These are phyloP conservation scores for Drosophila tropicalis DNA, from an alignment of 1,140 invertebrate genomes.

Conservation along the genomic window DNA sequence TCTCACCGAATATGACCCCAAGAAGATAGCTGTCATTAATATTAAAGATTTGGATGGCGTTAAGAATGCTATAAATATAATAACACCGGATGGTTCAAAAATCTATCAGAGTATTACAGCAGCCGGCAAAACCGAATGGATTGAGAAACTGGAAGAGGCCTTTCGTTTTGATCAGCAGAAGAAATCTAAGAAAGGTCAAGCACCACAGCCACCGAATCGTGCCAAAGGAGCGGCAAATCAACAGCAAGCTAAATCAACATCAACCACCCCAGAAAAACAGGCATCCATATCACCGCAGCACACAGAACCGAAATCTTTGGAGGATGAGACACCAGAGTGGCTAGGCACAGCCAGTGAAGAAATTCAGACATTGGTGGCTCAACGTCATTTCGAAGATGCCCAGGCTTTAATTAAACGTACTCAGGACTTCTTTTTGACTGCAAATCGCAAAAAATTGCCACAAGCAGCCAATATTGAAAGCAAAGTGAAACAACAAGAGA, in stretches of 20 bases:
- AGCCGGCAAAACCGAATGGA: constrained; percentile 96
- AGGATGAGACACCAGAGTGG: constrained; percentile 92
- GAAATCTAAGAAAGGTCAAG: constrained; percentile 75
- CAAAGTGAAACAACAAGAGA: constrained; percentile 90
- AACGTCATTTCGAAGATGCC: constrained; percentile 98
- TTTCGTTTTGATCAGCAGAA: constrained; percentile 92
- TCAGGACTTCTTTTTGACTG: constrained; percentile 84
- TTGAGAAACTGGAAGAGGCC: constrained; percentile 95
- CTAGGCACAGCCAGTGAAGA: constrained; percentile 96
- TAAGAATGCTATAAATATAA: constrained; percentile 96
- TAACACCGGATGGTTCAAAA: constrained; percentile 96
- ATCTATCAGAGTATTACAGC: constrained; percentile 95
- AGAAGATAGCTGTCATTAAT: constrained; percentile 97
- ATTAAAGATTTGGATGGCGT: constrained; percentile 95
- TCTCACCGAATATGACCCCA: constrained; percentile 94
- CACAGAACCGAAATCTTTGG: constrained; percentile 84
- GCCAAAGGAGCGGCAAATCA: constrained; percentile 84
- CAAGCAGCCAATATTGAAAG: constrained; percentile 71
- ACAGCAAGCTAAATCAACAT: constrained; percentile 83
- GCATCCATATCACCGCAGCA: constrained; percentile 59
- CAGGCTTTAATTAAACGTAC: constrained; percentile 93
- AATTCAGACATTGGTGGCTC: constrained; percentile 98
- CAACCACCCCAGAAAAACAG: constrained; percentile 67
- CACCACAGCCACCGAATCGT: constrained; percentile 86
- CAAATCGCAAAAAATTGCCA: constrained; percentile 46